Base-by-base conservation (phyloP, 2,113 vertebrate species). In the Aphyosemion australe region DNA sequence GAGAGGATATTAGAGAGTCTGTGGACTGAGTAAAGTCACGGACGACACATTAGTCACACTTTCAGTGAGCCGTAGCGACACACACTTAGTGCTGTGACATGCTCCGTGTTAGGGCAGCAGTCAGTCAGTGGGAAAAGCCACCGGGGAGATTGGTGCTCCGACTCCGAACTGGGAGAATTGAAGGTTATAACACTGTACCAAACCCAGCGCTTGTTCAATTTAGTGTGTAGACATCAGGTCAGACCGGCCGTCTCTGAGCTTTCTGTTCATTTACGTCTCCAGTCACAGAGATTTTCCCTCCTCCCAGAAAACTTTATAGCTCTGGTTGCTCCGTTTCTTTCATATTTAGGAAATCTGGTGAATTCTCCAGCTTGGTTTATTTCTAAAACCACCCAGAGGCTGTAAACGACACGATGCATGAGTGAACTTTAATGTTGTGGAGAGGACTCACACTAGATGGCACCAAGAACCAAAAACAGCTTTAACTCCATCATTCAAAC, bases 11-110 rank as follows among this genome's bases (percentile, higher is more conserved):
- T 4, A 46, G 64, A 26, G 49, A 64, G 42, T 18, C 20, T 34
- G 43, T 52, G 21, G 66, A 76, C 68, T 19, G 46, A 76, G 64
- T 43, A 21, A 75, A 64, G 66, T 79, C 69, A 61, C 16, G 20
- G 57, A 69, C 59, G 21, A 64, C 50, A 64, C 65, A 66, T 88
- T 81, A 79, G 83, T 88, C 81, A 69, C 72, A 62, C 57, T 45
- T 74, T 53, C 69, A 80, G 48, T 53, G 64, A 82, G 69, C 69
- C 76, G 13, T 76, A 19, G 53, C 42, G 3, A 74, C 67, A 76
- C 31, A 80, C 74, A 76, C 60, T 78, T 65, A 70, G 74, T 58
- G 64, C n/a, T n/a, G n/a, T n/a, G 79, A 72, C 72, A 72, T 45
- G 19, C 31, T 61, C 60, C 52, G 34, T 59, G 34, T 64, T 74